A percentile compares a stretch with the other conserved stretches of the same genome.
Conservation (phyloP, 2,888 invertebrate genomes). For the Petrolisthes manimaculis region DNA sequence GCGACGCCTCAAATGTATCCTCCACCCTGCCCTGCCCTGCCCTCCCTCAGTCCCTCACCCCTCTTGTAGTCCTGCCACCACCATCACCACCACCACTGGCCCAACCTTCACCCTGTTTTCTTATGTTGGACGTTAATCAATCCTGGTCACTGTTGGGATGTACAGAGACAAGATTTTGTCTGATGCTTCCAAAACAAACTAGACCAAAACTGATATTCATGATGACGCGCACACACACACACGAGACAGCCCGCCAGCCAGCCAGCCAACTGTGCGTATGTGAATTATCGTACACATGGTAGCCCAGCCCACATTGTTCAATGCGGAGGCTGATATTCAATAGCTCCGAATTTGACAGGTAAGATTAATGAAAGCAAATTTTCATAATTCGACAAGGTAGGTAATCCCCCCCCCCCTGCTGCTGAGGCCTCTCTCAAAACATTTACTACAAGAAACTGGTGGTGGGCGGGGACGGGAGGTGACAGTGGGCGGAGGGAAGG, state of each 20-base stretch:
- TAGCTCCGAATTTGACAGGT: slow-evolving; percentile 60
- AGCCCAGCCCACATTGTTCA: slow-evolving; percentile 59
- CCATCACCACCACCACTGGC: slow-evolving; percentile 40
- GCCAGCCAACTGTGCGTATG: neutral
- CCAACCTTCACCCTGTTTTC: slow-evolving; percentile 31
- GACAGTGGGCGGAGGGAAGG: slow-evolving; percentile 13
- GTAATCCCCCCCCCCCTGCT: slow-evolving; percentile 45
- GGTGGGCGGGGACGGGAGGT: neutral
- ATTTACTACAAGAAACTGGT: neutral
- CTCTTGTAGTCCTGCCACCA: neutral
- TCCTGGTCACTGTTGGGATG: neutral
- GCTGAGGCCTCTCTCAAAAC: slow-evolving; percentile 37
- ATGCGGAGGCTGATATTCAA: slow-evolving; percentile 56
- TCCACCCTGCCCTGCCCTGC: slow-evolving; percentile 32
- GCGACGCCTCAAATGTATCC: slow-evolving; percentile 56
- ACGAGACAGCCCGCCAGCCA: neutral
- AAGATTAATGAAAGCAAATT: slow-evolving; percentile 62
- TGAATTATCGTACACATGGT: slow-evolving; percentile 51
- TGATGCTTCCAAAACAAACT: slow-evolving; percentile 12
- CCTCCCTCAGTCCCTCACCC: slow-evolving; percentile 21
- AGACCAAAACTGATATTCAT: slow-evolving; percentile 5
- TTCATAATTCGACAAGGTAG: slow-evolving; percentile 56
- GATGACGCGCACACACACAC: neutral
- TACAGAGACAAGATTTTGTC: neutral
- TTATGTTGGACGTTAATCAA: neutral